Evolutionary conservation across 1,140 invertebrate genomes (phyloP).

Genomic region (Charaxes varanes): DNA sequence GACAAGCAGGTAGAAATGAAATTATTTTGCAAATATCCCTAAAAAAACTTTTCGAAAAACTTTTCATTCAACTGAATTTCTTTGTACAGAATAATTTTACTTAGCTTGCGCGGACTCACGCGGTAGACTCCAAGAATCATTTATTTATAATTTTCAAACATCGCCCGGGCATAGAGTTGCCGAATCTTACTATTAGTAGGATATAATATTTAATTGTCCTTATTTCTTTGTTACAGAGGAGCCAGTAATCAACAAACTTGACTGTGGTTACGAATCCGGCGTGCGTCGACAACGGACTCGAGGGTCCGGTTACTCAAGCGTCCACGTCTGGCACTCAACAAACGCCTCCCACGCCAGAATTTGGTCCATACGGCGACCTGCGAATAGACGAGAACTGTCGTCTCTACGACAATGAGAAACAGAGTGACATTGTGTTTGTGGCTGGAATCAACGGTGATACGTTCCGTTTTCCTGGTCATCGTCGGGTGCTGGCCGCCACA

Average conservation of each 20-base stretch:
- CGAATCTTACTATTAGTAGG: neutral
- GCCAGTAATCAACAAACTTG: slow-evolving; percentile 30
- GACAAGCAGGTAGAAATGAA: too few relatives aligned
- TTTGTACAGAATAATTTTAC: too few relatives aligned
- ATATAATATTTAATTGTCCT: slow-evolving; percentile 1
- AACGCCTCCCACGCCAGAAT: slow-evolving; percentile 17
- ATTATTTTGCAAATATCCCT: too few relatives aligned
- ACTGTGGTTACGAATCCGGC: slow-evolving; percentile 67
- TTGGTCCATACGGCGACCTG: slow-evolving; percentile 20
- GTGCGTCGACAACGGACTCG: slow-evolving; percentile 34
- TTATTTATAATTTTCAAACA: too few relatives aligned
- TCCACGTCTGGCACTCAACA: slow-evolving; percentile 20
- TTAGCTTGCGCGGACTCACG: too few relatives aligned
- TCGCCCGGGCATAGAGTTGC: neutral
- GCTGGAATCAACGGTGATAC: slow-evolving; percentile 77
- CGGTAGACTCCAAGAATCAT: too few relatives aligned
- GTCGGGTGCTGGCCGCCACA: slow-evolving; percentile 77
- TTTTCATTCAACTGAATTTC: too few relatives aligned
- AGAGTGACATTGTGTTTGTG: slow-evolving; percentile 80
- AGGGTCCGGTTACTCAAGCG: slow-evolving; percentile 20
- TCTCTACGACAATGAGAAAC: slow-evolving; percentile 74
- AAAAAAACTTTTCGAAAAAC: too few relatives aligned
- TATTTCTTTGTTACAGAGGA: slow-evolving; percentile 35
- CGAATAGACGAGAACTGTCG: slow-evolving; percentile 26
- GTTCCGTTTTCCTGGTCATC: slow-evolving; percentile 81